Base-by-base conservation (phyloP, 1,140 invertebrate species). In the Dendrolimus kikuchii region DNA sequence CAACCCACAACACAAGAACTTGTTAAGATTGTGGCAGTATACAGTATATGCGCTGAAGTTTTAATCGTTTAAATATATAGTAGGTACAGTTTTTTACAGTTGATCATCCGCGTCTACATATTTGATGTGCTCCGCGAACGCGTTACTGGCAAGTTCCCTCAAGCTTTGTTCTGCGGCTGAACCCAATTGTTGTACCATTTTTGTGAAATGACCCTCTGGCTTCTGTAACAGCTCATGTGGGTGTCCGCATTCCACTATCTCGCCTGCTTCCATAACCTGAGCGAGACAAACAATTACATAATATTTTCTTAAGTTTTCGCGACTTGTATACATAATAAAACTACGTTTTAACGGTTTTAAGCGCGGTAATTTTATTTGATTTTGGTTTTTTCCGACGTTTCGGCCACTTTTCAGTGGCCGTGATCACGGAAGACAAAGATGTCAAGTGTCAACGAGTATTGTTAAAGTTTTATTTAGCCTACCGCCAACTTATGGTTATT, bases 191-290 rank as follows among this genome's bases (percentile, higher is more conserved):
- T 74, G 62, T 8, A 88, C 85, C 87, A 88, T 88, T 6, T 68
- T 61, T 0, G 68, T 66, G 61, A 95, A 92, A 49, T 88, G 79
- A 5, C 93, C 91, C 6, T 90, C 83, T 10, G 87, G 68, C 47
- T 92, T 91, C 63, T 92, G 86, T 7, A 94, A 68, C 42, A 96
- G 72, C 8, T 89, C 74, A 49, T 91, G 81, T 0, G 95, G 94
- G 56, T 91, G 89, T 62, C 93, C 93, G 66, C 92, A 94, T 81
- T 96, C 92, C 5, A 89, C 81, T 49, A 91, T 83, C 55, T 76
- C 68, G 37, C 91, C 91, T 5, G 87, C 88, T 64, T 93, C 90
- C 84, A 95, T 88, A 3, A 94, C 92, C 70, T 86, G 57, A 6
- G 46, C 23, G n/a, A 23, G 23, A 52, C 7, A 45, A 49, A 40